phyloP scores from a whole-genome alignment of 2,113 vertebrate genomes.

The Uria aalge region DNA sequence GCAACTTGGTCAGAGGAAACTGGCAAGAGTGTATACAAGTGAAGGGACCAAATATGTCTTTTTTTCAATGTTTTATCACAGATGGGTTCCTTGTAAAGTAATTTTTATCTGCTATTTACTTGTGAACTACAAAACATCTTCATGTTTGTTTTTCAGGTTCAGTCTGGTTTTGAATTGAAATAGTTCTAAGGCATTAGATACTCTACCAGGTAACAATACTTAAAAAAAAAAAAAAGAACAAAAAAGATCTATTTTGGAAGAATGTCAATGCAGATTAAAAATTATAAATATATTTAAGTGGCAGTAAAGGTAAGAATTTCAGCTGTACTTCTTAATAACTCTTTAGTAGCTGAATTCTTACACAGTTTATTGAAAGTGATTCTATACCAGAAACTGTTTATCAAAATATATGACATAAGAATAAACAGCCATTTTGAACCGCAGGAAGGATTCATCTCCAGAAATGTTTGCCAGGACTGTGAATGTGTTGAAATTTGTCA shows the following conservation, averaged over 20 bases:
- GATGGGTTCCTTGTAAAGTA: not conserved
- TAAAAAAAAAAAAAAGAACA: not conserved
- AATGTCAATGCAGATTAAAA: not conserved
- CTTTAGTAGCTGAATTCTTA: constrained; percentile 3
- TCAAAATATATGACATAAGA: constrained; percentile 72
- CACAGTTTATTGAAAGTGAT: constrained; percentile 64
- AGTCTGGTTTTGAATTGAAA: not conserved
- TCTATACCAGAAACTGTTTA: constrained; percentile 43
- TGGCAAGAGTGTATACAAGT: not conserved
- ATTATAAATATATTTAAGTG: not conserved
- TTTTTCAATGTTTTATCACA: not conserved
- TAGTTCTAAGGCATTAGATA: not conserved
- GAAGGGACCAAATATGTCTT: not conserved
- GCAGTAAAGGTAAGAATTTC: constrained; percentile 16
- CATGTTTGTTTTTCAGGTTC: not conserved
- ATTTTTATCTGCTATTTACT: not conserved
- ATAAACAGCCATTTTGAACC: constrained; percentile 72
- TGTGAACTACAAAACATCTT: not conserved
- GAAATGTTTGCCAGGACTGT: constrained; percentile 70
- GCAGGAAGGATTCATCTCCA: constrained; percentile 75
- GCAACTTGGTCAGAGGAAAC: not conserved
- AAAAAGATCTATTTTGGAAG: not conserved
- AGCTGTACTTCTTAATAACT: constrained; percentile 30
- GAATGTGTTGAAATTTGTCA: constrained; percentile 79
- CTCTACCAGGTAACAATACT: not conserved